Evolutionary conservation across 2,888 invertebrate genomes (phyloP).

Genomic region (Branchellion lobata): DNA sequence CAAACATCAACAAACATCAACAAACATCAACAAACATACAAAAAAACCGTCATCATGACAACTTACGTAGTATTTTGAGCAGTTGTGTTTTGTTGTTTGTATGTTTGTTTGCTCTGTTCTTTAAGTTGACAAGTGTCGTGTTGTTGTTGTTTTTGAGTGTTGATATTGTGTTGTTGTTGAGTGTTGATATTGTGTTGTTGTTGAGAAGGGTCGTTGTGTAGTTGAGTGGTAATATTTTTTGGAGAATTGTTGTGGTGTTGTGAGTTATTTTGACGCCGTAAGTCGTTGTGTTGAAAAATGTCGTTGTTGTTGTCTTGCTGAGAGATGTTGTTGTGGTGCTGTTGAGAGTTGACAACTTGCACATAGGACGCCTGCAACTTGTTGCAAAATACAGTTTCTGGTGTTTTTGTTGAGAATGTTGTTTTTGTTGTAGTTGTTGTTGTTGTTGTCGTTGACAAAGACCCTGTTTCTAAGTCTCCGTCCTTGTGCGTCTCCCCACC

Average conservation of each 20-base stretch:
- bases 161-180: not conserved
- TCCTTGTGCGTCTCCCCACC: not conserved
- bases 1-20: too few species aligned
- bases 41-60: not conserved
- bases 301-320: too few species aligned
- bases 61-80: too few species aligned
- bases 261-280: too few species aligned
- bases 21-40: not conserved
- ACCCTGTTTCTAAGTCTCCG: not conserved
- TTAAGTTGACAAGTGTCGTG: too few species aligned
- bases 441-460: not conserved
- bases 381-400: not conserved
- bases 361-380: constrained; percentile 4
- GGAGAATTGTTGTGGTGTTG: too few species aligned
- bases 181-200: not conserved
- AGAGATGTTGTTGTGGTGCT: too few species aligned
- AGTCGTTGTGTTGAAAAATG: too few species aligned
- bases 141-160: not conserved
- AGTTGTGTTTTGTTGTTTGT: too few species aligned
- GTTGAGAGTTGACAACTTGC: not conserved
- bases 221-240: too few species aligned
- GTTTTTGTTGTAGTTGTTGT: not conserved
- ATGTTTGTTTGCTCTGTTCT: too few species aligned
- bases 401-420: not conserved
- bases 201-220: not conserved